Evolutionary conservation across 1,140 invertebrate genomes (phyloP), one percentile per base, ranked within the genome.

Genomic region (Hylaeus volcanicus): DNA sequence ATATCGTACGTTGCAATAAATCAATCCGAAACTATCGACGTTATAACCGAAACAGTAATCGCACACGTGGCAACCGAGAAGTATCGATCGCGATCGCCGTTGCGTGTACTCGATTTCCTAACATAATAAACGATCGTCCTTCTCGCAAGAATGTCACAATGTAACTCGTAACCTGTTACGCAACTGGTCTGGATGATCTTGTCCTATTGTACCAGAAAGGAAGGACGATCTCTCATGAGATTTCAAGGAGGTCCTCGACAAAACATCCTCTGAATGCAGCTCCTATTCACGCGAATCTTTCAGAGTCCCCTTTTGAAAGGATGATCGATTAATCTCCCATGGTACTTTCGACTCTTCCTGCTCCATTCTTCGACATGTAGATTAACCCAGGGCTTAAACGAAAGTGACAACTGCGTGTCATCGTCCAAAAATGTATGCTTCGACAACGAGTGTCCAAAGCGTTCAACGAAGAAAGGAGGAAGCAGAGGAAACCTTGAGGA

Each of bases 401-500:
- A 60, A 41, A 15, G 65, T 37, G 45, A 78, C 5, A 58, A 37
- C 56, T 69, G 43, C 37, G 55, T 75, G 39, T 64, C 73, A 55
- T 9, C n/a, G 41, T 15, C 43, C 11, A 51, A 64, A 58, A 53
- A 72, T 37, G 69, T 66, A 70, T 60, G 55, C 53, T 8, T 74
- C 45, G 58, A 12, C 15, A 14, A 63, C 39, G 56, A 72, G 68
- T 78, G 5, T 73, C 41, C 41, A 3, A 43, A 53, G 12, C 43
- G 37, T 60, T 45, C 41, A 58, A 68, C 71, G 68, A 70, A 51
- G 64, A 48, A 82, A 85, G 65, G 66, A 69, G 61, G 76, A 43
- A 65, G 66, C 63, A 72, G 66, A 51, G 80, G 76, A 79, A 72
- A 85, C 68, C 81, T 26, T 53, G 75, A 82, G 81, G 82, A 80